A percentile compares a stretch with the other conserved stretches of the same genome.
Evolutionary conservation across 2,888 invertebrate species (phyloP).

Genomic region (Sesia apiformis): DNA sequence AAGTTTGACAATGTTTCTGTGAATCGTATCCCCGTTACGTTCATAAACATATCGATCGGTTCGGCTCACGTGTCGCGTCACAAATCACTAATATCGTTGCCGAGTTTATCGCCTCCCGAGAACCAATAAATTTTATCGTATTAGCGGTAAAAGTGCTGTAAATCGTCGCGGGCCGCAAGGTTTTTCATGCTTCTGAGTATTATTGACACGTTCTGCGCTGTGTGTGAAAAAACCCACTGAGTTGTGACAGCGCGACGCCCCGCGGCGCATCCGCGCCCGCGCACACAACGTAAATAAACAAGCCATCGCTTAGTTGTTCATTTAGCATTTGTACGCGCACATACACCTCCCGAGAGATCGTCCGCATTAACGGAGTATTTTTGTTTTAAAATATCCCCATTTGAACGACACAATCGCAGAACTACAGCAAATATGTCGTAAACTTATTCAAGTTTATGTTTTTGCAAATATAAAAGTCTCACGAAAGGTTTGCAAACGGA

Average conservation of each 20-base stretch:
- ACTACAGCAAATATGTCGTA: too few species aligned
- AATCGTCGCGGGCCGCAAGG: slow-evolving; percentile 15
- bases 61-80: slow-evolving; percentile 1
- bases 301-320: not conserved
- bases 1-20: slow-evolving; percentile 6
- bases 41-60: slow-evolving; percentile 7
- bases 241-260: slow-evolving; percentile 29
- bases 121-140: slow-evolving; percentile 44
- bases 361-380: too few species aligned
- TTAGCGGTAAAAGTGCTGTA: slow-evolving; percentile 34
- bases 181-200: slow-evolving; percentile 34
- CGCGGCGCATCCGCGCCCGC: slow-evolving; percentile 9
- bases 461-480: too few species aligned
- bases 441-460: too few species aligned
- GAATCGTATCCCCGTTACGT: slow-evolving; percentile 3
- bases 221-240: slow-evolving; percentile 18
- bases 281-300: slow-evolving; percentile 4
- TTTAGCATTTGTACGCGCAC: too few species aligned
- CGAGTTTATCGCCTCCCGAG: slow-evolving; percentile 27
- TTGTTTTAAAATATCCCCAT: too few species aligned
- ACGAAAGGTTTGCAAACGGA: too few species aligned
- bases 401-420: too few species aligned
- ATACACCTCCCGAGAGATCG: too few species aligned
- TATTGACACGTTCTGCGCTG: slow-evolving; percentile 6
- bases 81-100: slow-evolving; percentile 7